These are phyloP conservation scores for Bombus ignitus DNA, from an alignment of 1,140 invertebrate genomes.

Conservation along the genomic window DNA sequence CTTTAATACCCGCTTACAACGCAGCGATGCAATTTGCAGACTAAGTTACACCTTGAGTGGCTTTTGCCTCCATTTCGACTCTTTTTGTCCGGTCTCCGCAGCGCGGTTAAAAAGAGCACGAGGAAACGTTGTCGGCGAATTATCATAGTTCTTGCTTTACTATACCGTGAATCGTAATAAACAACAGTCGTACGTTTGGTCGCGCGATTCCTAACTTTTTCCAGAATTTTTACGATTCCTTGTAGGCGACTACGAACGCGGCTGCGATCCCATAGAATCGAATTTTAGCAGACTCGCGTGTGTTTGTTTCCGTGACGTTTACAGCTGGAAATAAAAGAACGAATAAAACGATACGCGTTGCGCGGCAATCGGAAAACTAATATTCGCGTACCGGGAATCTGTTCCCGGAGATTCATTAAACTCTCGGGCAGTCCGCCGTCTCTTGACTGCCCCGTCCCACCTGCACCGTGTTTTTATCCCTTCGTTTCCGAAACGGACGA, in stretches of 20 bases:
- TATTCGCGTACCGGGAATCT: slow-evolving; percentile 26
- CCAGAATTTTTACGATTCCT: neutral
- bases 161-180: neutral
- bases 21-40: neutral
- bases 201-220: neutral
- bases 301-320: slow-evolving; percentile 6
- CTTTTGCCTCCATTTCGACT: neutral
- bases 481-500: neutral
- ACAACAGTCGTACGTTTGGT: neutral
- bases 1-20: neutral
- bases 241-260: neutral
- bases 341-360: neutral
- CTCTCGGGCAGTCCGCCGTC: neutral
- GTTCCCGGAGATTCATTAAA: slow-evolving; percentile 17
- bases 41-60: neutral
- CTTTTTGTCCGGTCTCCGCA: neutral
- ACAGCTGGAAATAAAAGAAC: slow-evolving; percentile 16
- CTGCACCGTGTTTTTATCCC: neutral
- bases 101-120: neutral
- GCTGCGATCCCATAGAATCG: neutral
- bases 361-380: slow-evolving; percentile 20
- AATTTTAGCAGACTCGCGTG: neutral
- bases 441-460: neutral
- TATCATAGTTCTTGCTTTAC: neutral
- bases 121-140: neutral